Conservation (phyloP, 2,797 vertebrate species). For the Bucorvus abyssinicus region DNA sequence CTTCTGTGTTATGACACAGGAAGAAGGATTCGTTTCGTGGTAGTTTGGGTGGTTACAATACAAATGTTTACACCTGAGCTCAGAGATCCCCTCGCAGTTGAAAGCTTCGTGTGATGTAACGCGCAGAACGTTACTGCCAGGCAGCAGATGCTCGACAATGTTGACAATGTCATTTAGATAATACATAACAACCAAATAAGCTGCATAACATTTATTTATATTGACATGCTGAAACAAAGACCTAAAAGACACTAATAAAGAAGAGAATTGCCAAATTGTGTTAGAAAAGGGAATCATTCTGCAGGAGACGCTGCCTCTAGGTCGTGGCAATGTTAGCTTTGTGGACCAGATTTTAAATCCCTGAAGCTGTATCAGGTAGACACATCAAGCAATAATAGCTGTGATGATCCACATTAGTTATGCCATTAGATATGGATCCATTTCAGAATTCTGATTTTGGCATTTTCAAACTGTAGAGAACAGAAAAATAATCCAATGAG, state of each 20-base stretch:
- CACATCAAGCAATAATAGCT: not conserved
- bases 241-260: not conserved
- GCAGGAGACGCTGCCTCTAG: not conserved
- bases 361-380: not conserved
- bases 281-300: not conserved
- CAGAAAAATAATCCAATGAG: not conserved
- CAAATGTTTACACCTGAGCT: not conserved
- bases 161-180: not conserved
- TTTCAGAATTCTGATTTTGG: not conserved
- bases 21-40: not conserved
- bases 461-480: not conserved
- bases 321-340: not conserved
- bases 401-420: not conserved
- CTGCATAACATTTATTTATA: not conserved
- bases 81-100: not conserved
- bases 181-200: not conserved
- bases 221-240: not conserved
- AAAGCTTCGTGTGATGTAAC: not conserved
- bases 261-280: not conserved
- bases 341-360: not conserved
- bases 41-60: not conserved
- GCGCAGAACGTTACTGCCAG: not conserved
- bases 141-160: not conserved
- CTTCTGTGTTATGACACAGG: not conserved
- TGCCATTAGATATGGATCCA: not conserved